phyloP scores from a whole-genome alignment of 2,888 invertebrate genomes.

The Eremobia ochroleuca region DNA sequence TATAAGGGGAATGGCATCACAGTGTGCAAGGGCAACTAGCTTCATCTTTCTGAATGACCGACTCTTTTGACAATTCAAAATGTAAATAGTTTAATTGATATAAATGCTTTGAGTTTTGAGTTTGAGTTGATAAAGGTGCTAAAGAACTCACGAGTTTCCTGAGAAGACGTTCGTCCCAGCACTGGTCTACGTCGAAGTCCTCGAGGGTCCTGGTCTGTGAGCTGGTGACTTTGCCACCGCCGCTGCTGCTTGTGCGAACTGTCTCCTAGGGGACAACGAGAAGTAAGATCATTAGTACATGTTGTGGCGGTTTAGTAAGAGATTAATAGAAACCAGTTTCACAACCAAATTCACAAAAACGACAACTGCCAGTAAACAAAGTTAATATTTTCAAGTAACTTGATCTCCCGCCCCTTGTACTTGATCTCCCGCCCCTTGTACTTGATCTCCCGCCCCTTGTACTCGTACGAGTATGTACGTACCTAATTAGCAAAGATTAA shows the following conservation, averaged over 20 bases:
- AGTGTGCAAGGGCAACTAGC: neutral
- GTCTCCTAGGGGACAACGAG: constrained; percentile 84
- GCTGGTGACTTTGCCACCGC: constrained; percentile 83
- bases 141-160: constrained; percentile 92
- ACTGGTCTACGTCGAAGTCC: constrained; percentile 92
- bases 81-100: neutral
- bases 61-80: neutral
- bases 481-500: neutral
- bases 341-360: neutral
- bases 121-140: neutral
- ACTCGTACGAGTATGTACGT: no score
- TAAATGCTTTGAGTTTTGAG: neutral
- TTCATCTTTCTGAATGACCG: neutral
- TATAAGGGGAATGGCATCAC: neutral
- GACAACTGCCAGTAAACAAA: neutral
- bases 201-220: constrained; percentile 83
- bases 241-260: constrained; percentile 79
- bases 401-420: neutral
- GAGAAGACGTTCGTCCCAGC: constrained; percentile 94
- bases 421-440: neutral
- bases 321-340: neutral
- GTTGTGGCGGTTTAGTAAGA: no score
- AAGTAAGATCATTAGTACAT: neutral
- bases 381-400: neutral
- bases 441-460: neutral